Evolutionary conservation across 2,113 vertebrate genomes (phyloP).

Genomic region (Prunella himalayana): DNA sequence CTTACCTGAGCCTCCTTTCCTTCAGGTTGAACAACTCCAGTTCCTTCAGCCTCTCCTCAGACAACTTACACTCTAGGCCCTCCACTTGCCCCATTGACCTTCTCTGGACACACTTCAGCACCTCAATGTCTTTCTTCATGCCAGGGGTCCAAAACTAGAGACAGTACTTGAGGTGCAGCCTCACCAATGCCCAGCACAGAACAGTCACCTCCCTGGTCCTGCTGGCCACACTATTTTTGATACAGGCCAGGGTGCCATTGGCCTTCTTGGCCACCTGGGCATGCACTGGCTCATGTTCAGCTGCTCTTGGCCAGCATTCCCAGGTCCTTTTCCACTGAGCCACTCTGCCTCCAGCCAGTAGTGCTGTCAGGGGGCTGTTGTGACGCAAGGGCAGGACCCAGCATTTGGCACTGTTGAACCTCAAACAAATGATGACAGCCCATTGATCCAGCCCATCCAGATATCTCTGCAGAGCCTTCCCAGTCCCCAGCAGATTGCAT

Average conservation of each 20-base stretch:
- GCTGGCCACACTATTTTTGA: background rate
- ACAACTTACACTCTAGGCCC: background rate
- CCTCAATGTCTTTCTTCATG: background rate
- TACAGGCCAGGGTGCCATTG: background rate
- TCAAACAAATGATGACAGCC: no score
- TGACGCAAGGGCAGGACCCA: background rate
- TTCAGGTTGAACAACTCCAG: background rate
- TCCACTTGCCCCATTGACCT: accelerated
- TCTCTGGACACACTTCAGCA: background rate
- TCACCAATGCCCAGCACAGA: background rate
- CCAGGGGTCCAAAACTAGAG: background rate
- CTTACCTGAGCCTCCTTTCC: background rate
- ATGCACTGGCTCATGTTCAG: background rate
- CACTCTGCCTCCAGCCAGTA: background rate
- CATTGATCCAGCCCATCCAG: background rate
- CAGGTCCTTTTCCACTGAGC: background rate
- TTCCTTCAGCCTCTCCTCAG: background rate
- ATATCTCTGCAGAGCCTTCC: background rate
- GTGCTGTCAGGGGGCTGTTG: background rate
- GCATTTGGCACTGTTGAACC: background rate
- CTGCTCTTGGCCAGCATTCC: background rate
- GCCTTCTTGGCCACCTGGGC: background rate
- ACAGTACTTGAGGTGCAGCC: background rate
- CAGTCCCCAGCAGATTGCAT: background rate
- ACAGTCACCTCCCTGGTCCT: background rate